phyloP scores from a whole-genome alignment of 2,797 vertebrate genomes.

The Fratercula arctica region DNA sequence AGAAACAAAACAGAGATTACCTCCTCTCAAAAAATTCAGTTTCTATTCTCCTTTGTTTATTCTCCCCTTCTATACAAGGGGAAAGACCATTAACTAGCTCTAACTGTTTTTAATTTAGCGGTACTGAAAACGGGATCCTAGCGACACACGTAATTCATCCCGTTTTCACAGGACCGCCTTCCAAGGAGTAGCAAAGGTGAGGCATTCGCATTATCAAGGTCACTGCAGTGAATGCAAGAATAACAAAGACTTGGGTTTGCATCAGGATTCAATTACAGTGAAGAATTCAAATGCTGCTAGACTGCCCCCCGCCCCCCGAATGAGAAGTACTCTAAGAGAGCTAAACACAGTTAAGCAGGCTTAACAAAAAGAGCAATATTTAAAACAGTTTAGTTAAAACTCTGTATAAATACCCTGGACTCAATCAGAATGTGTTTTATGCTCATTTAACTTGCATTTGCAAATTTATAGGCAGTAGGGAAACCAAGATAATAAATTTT shows the following conservation, averaged over 20 bases:
- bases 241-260: constrained; percentile 6
- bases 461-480: constrained; percentile 16
- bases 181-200: not conserved
- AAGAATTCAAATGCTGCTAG: not conserved
- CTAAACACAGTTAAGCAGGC: not conserved
- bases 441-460: not conserved
- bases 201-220: not conserved
- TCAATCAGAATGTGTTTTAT: not conserved
- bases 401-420: not conserved
- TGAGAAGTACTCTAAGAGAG: not conserved
- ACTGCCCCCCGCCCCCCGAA: not conserved
- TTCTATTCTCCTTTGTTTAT: not conserved
- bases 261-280: not conserved
- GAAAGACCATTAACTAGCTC: constrained; percentile 20
- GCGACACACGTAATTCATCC: not conserved
- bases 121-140: not conserved
- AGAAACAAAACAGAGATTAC: constrained; percentile 45
- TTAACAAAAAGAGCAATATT: not conserved
- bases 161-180: not conserved
- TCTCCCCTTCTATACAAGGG: not conserved
- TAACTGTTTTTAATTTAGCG: constrained; percentile 13
- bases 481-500: constrained; percentile 5
- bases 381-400: not conserved
- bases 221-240: not conserved
- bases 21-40: not conserved